phyloP scores from a whole-genome alignment of 2,888 invertebrate genomes.

The Holacanthella duospinosa region DNA sequence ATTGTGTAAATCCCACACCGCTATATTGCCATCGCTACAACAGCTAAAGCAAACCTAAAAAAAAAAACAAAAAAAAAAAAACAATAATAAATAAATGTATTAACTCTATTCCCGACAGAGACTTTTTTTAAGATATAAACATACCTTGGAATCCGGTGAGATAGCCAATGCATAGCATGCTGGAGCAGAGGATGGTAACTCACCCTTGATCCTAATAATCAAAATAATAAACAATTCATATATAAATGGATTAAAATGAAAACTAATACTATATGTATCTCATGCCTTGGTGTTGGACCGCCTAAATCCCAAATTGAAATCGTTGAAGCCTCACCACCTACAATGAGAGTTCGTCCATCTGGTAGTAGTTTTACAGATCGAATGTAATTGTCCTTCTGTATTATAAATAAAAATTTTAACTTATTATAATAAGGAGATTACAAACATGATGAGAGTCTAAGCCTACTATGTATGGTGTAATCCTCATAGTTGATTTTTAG shows the following conservation, averaged over 20 bases:
- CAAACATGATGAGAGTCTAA: too few relatives aligned
- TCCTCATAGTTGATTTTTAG: too few relatives aligned
- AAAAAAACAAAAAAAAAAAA: constrained; percentile 19
- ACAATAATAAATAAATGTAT: neutral
- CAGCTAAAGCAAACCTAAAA: constrained; percentile 89
- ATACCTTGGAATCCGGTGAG: constrained; percentile 81
- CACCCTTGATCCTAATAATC: constrained; percentile 67
- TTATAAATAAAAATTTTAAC: too few relatives aligned
- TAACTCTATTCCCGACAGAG: neutral
- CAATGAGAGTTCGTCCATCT: constrained; percentile 86
- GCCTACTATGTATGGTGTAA: too few relatives aligned
- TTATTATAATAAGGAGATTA: too few relatives aligned
- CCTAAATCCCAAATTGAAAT: constrained; percentile 93
- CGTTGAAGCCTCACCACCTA: constrained; percentile 92
- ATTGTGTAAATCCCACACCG: constrained; percentile 91
- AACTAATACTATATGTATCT: too few relatives aligned
- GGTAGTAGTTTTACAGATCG: constrained; percentile 86
- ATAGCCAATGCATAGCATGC: constrained; percentile 95
- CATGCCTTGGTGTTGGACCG: constrained; percentile 66
- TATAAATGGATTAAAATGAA: neutral
- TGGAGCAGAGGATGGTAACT: constrained; percentile 73
- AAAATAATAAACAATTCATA: neutral
- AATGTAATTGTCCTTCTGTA: constrained; percentile 95
- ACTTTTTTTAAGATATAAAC: too few relatives aligned
- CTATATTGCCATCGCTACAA: constrained; percentile 93